Evolutionary conservation across 2,888 invertebrate species (phyloP), one percentile per base, ranked within the genome.

Genomic region (Leptinotarsa haldemani): DNA sequence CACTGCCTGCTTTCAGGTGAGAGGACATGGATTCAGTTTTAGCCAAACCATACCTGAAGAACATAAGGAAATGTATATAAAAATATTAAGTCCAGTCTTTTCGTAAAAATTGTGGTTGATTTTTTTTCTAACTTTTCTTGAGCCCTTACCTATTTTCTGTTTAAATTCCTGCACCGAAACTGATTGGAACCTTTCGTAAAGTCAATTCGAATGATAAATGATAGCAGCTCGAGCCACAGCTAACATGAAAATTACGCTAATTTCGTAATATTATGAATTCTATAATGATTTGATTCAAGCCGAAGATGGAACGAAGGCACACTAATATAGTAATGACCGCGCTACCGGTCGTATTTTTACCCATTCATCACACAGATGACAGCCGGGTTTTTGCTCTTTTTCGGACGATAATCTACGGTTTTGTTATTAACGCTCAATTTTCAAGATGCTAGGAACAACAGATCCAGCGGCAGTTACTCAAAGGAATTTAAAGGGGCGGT

Each of bases 191-290:
- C n/a, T n/a, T n/a, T n/a, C n/a, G n/a, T n/a, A n/a, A 48, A 65
- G 74, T 70, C 73, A 73, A 22, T 25, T 56, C 71, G 48, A 30
- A 71, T 79, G 83, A 84, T 83, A 80, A 82, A 85, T 83, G 82
- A 82, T 78, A 77, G 65, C 30, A 65, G 71, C 69, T 56, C 81
- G 83, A 83, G 83, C 85, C 83, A 85, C 84, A 84, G 82, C 80
- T 86, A 86, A 86, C 83, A 83, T 83, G 85, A 83, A 86, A 86
- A 86, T 86, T 86, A 85, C 84, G 79, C 80, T 83, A 84, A 85
- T 84, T 86, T 84, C 80, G 82, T 83, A 81, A 79, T 79, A 81
- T 82, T 83, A 83, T 83, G 81, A 83, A 78, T 75, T 78, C 77
- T 79, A 79, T 78, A 81, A 81, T 80, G 79, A 82, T 83, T 82